Evolutionary conservation across 2,113 vertebrate genomes (phyloP), one percentile per base, ranked within the genome.

Genomic region (Channa argus): DNA sequence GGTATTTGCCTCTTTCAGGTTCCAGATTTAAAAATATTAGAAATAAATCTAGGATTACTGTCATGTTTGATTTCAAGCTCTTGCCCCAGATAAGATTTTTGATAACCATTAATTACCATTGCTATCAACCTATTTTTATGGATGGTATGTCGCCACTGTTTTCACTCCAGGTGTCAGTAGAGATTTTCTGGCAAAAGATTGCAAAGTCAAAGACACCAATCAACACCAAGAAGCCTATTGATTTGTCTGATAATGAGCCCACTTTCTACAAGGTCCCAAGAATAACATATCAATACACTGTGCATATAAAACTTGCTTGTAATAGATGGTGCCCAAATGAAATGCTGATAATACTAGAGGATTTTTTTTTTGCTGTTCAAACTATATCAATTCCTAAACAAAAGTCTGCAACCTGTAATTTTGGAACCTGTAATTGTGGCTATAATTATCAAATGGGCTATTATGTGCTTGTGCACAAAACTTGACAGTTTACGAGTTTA

Each of bases 171-270:
- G 63, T 60, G 60, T 78, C 71, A 5, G 78, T 79, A 66, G 49
- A 81, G 61, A 63, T 59, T 84, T 85, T 82, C 46, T 62, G 73
- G 74, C 63, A 85, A 88, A 85, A 71, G 74, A 89, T 76, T 83
- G 66, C 41, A 75, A 82, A 84, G 79, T 78, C 77, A 82, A 83
- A 85, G 74, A 79, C 79, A 83, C 75, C 73, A 83, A 88, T 89
- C 83, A 86, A 63, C 77, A 90, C 77, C 74, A 76, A 73, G 24
- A 58, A 62, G 53, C 24, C 56, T 63, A 86, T 88, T 83, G 87
- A 91, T 90, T 63, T 65, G 79, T 76, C 75, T 79, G 61, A 85
- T 89, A 89, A 87, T 89, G 82, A 87, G 75, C 62, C 66, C 63
- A 38, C 52, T 84, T 74, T 79, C 50, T 68, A 71, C 24, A n/a